Evolutionary conservation across 92 coral and sea anemone species (phyloP), one percentile per base, ranked within the genome.

Genomic region (Porites divaricata): DNA sequence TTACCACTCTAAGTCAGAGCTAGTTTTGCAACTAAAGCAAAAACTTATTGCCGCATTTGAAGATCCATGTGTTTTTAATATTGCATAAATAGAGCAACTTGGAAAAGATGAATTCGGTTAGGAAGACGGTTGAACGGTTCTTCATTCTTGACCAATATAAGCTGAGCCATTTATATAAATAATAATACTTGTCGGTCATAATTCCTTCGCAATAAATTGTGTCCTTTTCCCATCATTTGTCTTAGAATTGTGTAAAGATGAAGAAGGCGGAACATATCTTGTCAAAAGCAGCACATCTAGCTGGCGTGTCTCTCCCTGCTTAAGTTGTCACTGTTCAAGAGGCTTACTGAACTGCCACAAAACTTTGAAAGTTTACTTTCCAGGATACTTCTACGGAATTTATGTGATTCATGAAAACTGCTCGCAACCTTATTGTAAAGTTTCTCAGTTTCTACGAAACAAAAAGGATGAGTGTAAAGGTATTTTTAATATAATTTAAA

Each of bases 281-380:
- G 23, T 67, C 28, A 20, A 67, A 24, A 8, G 12, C 13, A 35
- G n/a, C 15, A 14, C 8, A 2, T 24, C 10, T 20, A 17, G 72
- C 6, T 67, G 72, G 72, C 35, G 20, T 22, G 72, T 67, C 8
- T 67, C 72, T 19, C 72, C 72, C 35, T 67, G 72, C 25, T 45
- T 67, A 24, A 67, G 0, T 16, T 67, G 72, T 45, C 49, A 67
- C 10, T 67, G 72, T 23, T 9, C 45, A 22, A 45, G 49, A 20
- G 72, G 72, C 49, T 67, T 67, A 35, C 35, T 67, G 28, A 23
- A 14, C 25, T 67, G 72, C 72, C 10, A 67, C 12, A 23, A 11
- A 35, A 13, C 16, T 13, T 10, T 67, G 17, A 8, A 10, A 67
- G 72, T 67, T 1, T 10, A 35, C 49, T 67, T 67, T 22, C 72